Evolutionary conservation across 2,888 invertebrate species (phyloP).

Genomic region (Danaus chrysippus): DNA sequence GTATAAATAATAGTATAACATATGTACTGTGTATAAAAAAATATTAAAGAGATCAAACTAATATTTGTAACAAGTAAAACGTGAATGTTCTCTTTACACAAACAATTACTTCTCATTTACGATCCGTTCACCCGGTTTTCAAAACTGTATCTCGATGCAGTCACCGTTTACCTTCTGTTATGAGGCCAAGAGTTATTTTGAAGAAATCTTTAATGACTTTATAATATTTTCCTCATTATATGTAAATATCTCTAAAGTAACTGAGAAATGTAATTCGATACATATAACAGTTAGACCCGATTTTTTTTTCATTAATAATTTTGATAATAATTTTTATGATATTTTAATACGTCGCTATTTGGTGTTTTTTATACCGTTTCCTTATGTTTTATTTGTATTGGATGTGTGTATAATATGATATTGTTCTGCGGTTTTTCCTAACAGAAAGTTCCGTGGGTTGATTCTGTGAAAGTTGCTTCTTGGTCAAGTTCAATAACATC

Average conservation of each 20-base stretch:
- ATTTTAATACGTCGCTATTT: not conserved
- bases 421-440: slow-evolving; percentile 7
- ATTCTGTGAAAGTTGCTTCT: slow-evolving; percentile 66
- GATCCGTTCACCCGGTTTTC: slow-evolving; percentile 27
- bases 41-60: not conserved
- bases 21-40: not conserved
- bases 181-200: slow-evolving; percentile 37
- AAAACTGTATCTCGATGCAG: slow-evolving; percentile 30
- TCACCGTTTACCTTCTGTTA: slow-evolving; percentile 26
- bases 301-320: too few species aligned
- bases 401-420: not conserved
- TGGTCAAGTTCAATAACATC: slow-evolving; percentile 73
- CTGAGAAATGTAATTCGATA: too few species aligned
- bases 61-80: slow-evolving; percentile 1
- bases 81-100: not conserved
- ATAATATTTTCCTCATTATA: too few species aligned
- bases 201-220: not conserved
- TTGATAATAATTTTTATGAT: too few species aligned
- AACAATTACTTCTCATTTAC: slow-evolving; percentile 6
- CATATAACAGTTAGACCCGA: too few species aligned
- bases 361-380: not conserved
- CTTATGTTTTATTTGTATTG: not conserved
- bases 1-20: not conserved
- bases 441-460: slow-evolving; percentile 49
- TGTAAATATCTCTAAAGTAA: too few species aligned